phyloP scores from a whole-genome alignment of 1,140 invertebrate species.

The Eurosta solidaginis region DNA sequence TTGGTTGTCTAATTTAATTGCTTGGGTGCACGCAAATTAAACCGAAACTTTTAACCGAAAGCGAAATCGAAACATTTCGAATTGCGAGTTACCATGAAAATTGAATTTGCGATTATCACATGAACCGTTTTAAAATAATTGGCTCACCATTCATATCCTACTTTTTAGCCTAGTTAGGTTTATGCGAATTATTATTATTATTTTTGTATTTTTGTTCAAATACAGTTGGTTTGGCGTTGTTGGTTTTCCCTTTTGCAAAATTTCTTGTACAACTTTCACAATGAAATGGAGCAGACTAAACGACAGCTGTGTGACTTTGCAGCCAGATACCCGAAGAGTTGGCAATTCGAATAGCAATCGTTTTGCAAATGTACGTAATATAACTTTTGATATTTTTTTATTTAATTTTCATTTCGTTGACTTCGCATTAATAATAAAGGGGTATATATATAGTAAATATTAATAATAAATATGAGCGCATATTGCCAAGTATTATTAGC shows the following conservation, averaged over 20 bases:
- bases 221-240: neutral
- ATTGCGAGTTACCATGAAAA: neutral
- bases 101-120: slow-evolving; percentile 6
- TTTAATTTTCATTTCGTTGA: neutral
- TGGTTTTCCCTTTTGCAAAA: slow-evolving; percentile 10
- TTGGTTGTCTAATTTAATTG: slow-evolving; percentile 1
- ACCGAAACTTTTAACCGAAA: neutral
- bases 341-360: neutral
- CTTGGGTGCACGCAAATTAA: neutral
- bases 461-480: neutral
- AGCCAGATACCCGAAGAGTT: slow-evolving; percentile 3
- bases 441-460: neutral
- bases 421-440: neutral
- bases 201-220: neutral
- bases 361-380: neutral
- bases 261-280: slow-evolving; percentile 27
- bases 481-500: neutral
- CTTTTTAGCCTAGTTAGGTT: neutral
- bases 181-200: neutral
- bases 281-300: slow-evolving; percentile 15
- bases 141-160: slow-evolving; percentile 5
- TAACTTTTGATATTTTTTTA: neutral
- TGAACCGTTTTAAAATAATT: neutral
- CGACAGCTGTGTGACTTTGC: slow-evolving; percentile 17
- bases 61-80: neutral